Evolutionary conservation across 2,113 vertebrate genomes (phyloP).

Genomic region (Tringa solitaria): DNA sequence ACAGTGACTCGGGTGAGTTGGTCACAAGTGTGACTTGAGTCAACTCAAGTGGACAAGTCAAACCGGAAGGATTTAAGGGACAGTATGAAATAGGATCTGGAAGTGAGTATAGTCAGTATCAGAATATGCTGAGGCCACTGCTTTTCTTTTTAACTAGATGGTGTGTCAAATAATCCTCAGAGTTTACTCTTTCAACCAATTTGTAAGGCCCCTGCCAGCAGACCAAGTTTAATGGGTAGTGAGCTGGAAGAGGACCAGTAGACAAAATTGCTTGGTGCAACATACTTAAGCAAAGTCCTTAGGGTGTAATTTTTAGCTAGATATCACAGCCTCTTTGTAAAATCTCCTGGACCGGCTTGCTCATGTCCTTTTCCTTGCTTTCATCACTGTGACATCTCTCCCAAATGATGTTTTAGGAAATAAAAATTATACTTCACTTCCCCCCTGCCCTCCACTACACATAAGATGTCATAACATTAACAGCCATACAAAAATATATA

Average conservation of each 20-base stretch:
- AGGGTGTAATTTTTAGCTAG: not conserved
- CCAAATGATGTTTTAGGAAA: not conserved
- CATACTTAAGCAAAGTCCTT: not conserved
- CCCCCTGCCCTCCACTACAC: rapidly evolving
- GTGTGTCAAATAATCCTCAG: rapidly evolving
- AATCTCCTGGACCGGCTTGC: not conserved
- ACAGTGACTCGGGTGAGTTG: not conserved
- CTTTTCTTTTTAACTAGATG: not conserved
- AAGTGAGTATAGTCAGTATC: not conserved
- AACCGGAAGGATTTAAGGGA: not conserved
- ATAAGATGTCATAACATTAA: not conserved
- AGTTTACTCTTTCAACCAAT: not conserved
- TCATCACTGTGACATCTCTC: not conserved
- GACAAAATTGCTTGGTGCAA: not conserved
- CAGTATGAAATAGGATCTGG: not conserved
- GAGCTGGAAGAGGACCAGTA: not conserved
- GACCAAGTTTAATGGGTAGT: not conserved
- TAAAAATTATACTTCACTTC: not conserved
- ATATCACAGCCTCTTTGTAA: not conserved
- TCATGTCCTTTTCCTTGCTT: not conserved
- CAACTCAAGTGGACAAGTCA: not conserved
- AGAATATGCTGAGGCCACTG: not conserved
- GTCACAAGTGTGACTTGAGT: not conserved
- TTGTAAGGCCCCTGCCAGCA: not conserved
- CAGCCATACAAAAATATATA: not conserved